A percentile compares a stretch with the other conserved stretches of the same genome.
Conservation (phyloP, 2,113 vertebrate species). For the Naja naja region DNA sequence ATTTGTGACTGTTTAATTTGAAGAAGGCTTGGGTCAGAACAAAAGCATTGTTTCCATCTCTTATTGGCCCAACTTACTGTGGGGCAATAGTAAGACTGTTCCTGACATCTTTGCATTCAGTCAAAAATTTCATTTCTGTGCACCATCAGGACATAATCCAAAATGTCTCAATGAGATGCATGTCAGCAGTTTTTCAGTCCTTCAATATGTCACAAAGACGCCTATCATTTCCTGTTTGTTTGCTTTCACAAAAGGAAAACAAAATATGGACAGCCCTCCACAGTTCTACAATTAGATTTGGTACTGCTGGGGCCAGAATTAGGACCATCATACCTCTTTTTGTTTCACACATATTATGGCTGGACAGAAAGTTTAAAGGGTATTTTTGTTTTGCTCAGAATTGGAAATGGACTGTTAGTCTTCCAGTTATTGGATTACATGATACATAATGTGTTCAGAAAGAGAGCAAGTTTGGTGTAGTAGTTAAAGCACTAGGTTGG, state of each 20-base stretch:
- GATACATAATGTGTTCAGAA: not conserved
- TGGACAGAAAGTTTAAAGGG: not conserved
- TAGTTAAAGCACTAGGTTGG: not conserved
- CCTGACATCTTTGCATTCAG: not conserved
- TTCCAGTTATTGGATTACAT: not conserved
- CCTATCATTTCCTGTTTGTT: not conserved
- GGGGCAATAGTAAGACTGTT: not conserved
- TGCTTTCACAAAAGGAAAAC: not conserved
- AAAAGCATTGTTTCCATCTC: not conserved
- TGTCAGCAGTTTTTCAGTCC: not conserved
- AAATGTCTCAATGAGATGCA: not conserved
- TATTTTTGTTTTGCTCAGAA: not conserved
- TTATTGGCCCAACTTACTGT: not conserved
- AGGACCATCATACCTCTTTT: not conserved
- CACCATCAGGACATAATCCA: not conserved
- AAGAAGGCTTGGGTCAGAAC: too few species aligned
- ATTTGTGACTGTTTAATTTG: too few species aligned
- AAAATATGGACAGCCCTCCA: not conserved
- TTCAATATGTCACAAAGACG: not conserved
- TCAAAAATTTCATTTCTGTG: not conserved
- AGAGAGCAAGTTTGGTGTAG: not conserved
- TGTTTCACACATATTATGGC: not conserved
- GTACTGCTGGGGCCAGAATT: not conserved
- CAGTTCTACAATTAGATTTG: not conserved
- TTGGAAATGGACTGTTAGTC: not conserved